Conservation (phyloP, 2,797 vertebrate genomes). For the Galago senegalensis region DNA sequence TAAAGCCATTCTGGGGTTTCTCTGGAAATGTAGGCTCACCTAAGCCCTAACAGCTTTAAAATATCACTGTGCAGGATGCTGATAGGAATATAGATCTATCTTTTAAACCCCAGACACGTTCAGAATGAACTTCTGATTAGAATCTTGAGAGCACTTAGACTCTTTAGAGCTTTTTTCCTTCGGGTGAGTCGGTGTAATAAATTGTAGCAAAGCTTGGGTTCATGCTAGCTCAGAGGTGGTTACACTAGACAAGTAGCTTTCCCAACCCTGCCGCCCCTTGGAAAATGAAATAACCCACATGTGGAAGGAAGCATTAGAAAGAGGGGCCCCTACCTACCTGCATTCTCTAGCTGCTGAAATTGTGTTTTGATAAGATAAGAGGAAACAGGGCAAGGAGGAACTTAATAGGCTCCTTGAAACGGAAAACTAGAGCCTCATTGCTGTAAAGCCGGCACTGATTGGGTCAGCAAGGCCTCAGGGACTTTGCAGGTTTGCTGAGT, state of each 20-base stretch:
- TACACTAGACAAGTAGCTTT: slow-evolving; percentile 88
- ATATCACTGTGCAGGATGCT: background rate
- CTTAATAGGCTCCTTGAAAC: slow-evolving; percentile 60
- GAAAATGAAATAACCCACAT: slow-evolving; percentile 86
- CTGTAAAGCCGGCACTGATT: background rate
- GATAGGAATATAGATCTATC: slow-evolving; percentile 11
- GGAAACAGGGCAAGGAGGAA: slow-evolving; percentile 59
- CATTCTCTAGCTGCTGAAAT: slow-evolving; percentile 85
- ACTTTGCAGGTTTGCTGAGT: background rate
- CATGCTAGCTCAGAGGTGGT: slow-evolving; percentile 87
- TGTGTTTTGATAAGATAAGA: slow-evolving; percentile 89
- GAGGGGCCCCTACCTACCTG: slow-evolving; percentile 83
- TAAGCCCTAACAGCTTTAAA: background rate
- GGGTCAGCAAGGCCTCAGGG: background rate
- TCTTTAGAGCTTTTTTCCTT: slow-evolving; percentile 80
- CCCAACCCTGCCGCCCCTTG: slow-evolving; percentile 83
- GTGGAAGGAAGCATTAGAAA: slow-evolving; percentile 88
- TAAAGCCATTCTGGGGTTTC: background rate
- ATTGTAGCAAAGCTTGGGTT: slow-evolving; percentile 87
- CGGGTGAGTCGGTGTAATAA: slow-evolving; percentile 87
- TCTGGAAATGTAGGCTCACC: background rate
- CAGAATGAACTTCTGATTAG: slow-evolving; percentile 60
- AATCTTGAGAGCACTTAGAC: slow-evolving; percentile 48
- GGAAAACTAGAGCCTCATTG: slow-evolving; percentile 3
- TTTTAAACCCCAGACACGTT: slow-evolving; percentile 39